phyloP scores from a whole-genome alignment of 2,113 vertebrate species.

The Myrmecophaga tridactyla region DNA sequence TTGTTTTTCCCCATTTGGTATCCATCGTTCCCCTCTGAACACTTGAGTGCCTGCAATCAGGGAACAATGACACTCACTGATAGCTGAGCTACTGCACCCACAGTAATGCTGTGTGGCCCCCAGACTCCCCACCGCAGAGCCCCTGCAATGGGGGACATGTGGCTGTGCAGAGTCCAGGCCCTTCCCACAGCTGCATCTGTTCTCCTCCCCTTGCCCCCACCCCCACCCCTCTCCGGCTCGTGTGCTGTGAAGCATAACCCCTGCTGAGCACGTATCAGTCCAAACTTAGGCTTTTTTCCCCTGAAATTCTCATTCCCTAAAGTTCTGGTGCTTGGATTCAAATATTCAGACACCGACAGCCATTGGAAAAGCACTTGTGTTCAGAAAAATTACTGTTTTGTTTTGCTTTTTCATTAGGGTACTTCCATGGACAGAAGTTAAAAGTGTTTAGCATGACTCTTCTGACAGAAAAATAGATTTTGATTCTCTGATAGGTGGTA shows the following conservation, averaged over 20 bases:
- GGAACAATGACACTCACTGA: constrained; percentile 79
- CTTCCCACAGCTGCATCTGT: constrained; percentile 76
- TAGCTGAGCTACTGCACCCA: constrained; percentile 71
- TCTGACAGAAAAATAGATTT: not conserved
- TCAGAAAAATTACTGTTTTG: not conserved
- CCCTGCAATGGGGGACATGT: constrained; percentile 55
- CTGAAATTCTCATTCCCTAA: constrained; percentile 64
- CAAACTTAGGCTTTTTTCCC: constrained; percentile 45
- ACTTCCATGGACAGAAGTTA: constrained; percentile 60
- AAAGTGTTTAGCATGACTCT: not conserved
- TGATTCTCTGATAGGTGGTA: not conserved
- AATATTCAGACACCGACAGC: constrained; percentile 62
- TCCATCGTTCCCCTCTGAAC: constrained; percentile 79
- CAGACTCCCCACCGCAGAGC: constrained; percentile 62
- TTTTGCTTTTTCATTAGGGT: constrained; percentile 47
- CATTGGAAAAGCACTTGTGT: not conserved
- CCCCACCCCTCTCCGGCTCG: constrained; percentile 70
- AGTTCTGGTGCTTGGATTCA: constrained; percentile 69
- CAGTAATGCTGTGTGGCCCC: constrained; percentile 62
- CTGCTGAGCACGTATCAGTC: constrained; percentile 67
- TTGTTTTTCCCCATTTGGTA: constrained; percentile 82
- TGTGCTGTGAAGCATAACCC: constrained; percentile 67
- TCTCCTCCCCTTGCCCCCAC: too few relatives aligned
- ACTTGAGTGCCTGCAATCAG: constrained; percentile 81
- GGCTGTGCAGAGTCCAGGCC: constrained; percentile 12